Conservation (phyloP, 2,113 vertebrate species). For the Coryphaenoides rupestris region DNA sequence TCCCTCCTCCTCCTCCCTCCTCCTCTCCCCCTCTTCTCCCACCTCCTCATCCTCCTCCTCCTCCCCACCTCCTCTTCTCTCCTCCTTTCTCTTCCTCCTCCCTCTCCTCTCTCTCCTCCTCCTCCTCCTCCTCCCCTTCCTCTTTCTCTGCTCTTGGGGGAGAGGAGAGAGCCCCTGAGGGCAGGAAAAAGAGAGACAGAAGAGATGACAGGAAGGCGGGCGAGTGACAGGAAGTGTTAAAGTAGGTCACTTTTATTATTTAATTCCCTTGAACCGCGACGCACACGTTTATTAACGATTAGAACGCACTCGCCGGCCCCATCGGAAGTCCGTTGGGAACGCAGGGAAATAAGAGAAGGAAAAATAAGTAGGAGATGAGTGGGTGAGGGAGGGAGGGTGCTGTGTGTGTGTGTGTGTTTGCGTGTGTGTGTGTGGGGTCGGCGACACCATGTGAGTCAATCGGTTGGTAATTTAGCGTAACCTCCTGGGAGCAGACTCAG, state of each 20-base stretch:
- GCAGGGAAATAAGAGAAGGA: not conserved
- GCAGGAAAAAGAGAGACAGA: not conserved
- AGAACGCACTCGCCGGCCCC: conserved; percentile 2
- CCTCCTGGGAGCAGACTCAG: conserved; percentile 56
- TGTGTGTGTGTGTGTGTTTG: no score
- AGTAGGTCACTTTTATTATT: conserved; percentile 42
- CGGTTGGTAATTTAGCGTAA: conserved; percentile 63
- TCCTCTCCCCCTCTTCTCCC: not conserved
- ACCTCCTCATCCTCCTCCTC: not conserved
- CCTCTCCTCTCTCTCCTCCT: not conserved
- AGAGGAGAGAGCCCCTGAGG: no score
- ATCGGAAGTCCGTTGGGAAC: not conserved
- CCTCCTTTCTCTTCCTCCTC: not conserved
- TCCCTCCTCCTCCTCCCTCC: not conserved
- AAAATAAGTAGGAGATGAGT: not conserved
- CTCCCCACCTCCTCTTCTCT: not conserved
- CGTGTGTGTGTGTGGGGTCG: not conserved
- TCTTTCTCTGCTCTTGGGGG: no score
- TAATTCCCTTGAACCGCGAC: conserved; percentile 32
- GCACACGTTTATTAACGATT: conserved; percentile 60
- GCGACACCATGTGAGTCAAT: conserved; percentile 33
- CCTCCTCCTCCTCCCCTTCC: not conserved
- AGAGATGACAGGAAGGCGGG: conserved; percentile 17
- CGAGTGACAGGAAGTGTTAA: conserved; percentile 53
- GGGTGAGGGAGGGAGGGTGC: not conserved